Percentiles rank a stretch among this genome's conserved stretches.
Evolutionary conservation across 2,888 invertebrate species (phyloP).

Genomic region (Anodontia alba): DNA sequence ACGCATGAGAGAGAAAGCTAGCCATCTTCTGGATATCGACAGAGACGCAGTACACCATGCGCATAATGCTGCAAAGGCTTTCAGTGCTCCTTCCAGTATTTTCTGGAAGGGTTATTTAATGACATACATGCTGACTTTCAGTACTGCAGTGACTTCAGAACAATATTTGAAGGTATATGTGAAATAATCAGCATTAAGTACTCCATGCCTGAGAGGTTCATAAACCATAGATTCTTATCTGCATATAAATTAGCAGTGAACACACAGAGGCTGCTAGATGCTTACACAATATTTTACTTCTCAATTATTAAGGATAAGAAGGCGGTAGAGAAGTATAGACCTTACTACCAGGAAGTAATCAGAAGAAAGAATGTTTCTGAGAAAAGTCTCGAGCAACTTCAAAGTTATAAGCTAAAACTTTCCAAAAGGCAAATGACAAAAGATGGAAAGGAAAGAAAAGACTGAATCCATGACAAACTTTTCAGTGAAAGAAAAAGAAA

Average conservation of each 20-base stretch:
- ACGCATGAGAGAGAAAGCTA: slow-evolving; percentile 50
- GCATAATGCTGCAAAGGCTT: slow-evolving; percentile 66
- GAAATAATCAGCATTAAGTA: slow-evolving; percentile 34
- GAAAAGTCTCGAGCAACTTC: slow-evolving; percentile 11
- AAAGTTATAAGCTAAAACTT: slow-evolving; percentile 7
- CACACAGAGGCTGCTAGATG: slow-evolving; percentile 54
- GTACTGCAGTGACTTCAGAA: slow-evolving; percentile 49
- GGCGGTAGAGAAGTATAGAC: not conserved
- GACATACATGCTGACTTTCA: slow-evolving; percentile 20
- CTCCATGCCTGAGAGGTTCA: slow-evolving; percentile 56
- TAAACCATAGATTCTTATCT: slow-evolving; percentile 63
- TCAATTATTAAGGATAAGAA: slow-evolving; percentile 18
- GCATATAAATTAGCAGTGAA: slow-evolving; percentile 53
- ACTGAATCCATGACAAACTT: slow-evolving; percentile 35
- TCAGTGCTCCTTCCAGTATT: slow-evolving; percentile 54
- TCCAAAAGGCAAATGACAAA: slow-evolving; percentile 29
- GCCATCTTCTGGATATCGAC: slow-evolving; percentile 67
- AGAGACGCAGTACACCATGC: slow-evolving; percentile 66
- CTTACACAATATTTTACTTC: slow-evolving; percentile 53
- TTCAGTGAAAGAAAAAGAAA: slow-evolving; percentile 22
- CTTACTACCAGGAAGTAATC: not conserved
- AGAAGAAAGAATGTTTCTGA: slow-evolving; percentile 12
- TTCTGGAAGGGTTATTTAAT: slow-evolving; percentile 46
- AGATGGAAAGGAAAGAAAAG: slow-evolving; percentile 43
- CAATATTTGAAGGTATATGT: slow-evolving; percentile 58